Base-by-base conservation (phyloP, 2,888 invertebrate species). In the Dromius quadrimaculatus region DNA sequence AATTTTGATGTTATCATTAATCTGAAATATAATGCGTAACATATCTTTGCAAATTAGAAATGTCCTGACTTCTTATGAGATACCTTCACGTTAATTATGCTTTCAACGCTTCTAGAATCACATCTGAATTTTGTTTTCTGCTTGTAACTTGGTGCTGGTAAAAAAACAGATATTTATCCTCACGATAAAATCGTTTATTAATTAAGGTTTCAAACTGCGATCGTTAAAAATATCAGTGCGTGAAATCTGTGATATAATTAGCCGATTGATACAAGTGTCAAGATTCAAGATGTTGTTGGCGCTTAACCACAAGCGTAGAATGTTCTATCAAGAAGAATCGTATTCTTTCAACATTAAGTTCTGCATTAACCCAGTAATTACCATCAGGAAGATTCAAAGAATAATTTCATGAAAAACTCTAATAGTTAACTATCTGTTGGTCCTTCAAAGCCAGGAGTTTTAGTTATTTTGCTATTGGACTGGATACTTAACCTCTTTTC, bases 191-290 rank as follows among this genome's bases (percentile, higher is more conserved):
- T 59, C 59, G 59, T 59, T 59, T 59, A 59, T 59, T 59, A 59
- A 59, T 59, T 59, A 59, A 59, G 59, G 38, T 59, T 36, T 59
- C 59, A 38, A 38, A 38, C 59, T n/a, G 59, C 62, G 38, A 62
- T 62, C 59, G 62, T 62, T 62, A 62, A 62, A 62, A 62, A 62
- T 62, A 62, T 62, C 41, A 22, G 38, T 41, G 41, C 62, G 62
- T 62, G 62, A 62, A 62, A 62, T 62, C 62, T 41, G 38, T 62
- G 62, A 38, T 62, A 41, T 62, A 62, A 62, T 62, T 62, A 62
- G 62, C 41, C 41, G 13, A 38, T 23, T 23, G 62, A 62, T 41
- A 41, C 62, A 13, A 22, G 41, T 62, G 62, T 38, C 41, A 23
- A 59, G 22, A 59, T 59, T 57, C 34, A n/a, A n/a, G 57, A 4